Evolutionary conservation across 2,888 invertebrate genomes (phyloP), one percentile per base, ranked within the genome.

Genomic region (Sisyra terminalis): DNA sequence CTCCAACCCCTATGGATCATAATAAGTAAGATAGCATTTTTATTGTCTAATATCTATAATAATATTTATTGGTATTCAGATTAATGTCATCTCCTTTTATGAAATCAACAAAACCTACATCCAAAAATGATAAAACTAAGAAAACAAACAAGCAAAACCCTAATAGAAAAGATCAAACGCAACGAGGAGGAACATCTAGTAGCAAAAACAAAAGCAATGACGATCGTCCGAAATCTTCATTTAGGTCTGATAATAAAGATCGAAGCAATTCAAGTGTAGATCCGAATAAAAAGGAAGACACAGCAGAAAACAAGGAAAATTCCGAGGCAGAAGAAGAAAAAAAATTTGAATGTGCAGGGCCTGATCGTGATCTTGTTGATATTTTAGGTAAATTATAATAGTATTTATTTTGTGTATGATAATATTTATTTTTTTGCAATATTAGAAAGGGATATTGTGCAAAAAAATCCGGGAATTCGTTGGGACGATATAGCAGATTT

Each of bases 401-500:
- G 35, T 24, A 24, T 24, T 24, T 24, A 24, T 24, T 5, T 24
- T 24, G 24, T n/a, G n/a, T n/a, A n/a, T n/a, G n/a, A n/a, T n/a
- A n/a, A n/a, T n/a, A 24, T 24, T 24, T 3, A 24, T 24, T 24
- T 37, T 45, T 39, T 42, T 42, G 30, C 30, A 16, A 24, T 66
- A 63, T 40, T 66, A 70, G 94, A 96, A 64, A 70, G 94, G 53
- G 96, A 97, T 63, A 96, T 97, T 60, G 80, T 98, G 50, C 93
- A 93, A 66, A 89, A 89, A 64, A 89, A 96, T 67, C 92, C 93
- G 11, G 93, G 90, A 63, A 89, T 96, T 46, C 75, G 79, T 55
- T 97, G 96, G 96, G 88, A 83, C 54, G 90, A 89, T 57, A 90
- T 92, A 56, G 90, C 90, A 1, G 92, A 89, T 61, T 67, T 92